phyloP scores from a whole-genome alignment of 2,888 invertebrate genomes.

The Ischnus inquisitorius region DNA sequence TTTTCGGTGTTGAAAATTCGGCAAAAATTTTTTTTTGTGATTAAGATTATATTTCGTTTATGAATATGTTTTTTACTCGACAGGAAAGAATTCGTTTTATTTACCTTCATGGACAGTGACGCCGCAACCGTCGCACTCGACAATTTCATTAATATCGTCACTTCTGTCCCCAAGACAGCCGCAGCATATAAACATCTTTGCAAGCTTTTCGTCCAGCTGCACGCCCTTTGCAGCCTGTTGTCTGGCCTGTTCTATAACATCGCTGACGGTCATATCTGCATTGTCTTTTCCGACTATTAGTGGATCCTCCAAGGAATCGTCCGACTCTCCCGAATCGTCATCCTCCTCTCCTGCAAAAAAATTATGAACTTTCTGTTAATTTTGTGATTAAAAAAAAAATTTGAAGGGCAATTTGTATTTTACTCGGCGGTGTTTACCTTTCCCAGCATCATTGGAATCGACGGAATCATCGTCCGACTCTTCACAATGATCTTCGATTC shows the following conservation, averaged over 20 bases:
- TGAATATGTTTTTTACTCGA: too few species aligned
- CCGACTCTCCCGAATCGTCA: slow-evolving; percentile 84
- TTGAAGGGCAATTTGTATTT: neutral
- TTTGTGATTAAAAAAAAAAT: neutral
- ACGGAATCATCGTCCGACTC: slow-evolving; percentile 93
- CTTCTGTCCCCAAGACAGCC: slow-evolving; percentile 97
- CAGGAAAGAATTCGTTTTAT: neutral
- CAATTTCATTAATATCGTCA: slow-evolving; percentile 97
- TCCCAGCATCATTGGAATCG: slow-evolving; percentile 89
- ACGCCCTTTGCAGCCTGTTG: slow-evolving; percentile 85
- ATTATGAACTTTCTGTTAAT: neutral
- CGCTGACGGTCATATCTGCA: slow-evolving; percentile 85
- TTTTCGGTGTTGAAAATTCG: too few species aligned
- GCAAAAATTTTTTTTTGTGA: too few species aligned
- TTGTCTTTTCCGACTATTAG: slow-evolving; percentile 82
- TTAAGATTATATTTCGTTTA: too few species aligned
- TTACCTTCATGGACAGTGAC: slow-evolving; percentile 97
- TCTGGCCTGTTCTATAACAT: slow-evolving; percentile 86
- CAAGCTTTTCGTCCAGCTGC: slow-evolving; percentile 86
- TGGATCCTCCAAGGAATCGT: slow-evolving; percentile 84
- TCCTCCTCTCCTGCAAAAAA: slow-evolving; percentile 69
- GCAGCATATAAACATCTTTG: slow-evolving; percentile 94
- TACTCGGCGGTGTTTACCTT: slow-evolving; percentile 86
- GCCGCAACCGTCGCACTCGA: slow-evolving; percentile 98
- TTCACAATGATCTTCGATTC: slow-evolving; percentile 94